Percentiles rank a stretch among this genome's conserved stretches.
Conservation (phyloP, 2,888 invertebrate species). For the Ochropacha duplaris region DNA sequence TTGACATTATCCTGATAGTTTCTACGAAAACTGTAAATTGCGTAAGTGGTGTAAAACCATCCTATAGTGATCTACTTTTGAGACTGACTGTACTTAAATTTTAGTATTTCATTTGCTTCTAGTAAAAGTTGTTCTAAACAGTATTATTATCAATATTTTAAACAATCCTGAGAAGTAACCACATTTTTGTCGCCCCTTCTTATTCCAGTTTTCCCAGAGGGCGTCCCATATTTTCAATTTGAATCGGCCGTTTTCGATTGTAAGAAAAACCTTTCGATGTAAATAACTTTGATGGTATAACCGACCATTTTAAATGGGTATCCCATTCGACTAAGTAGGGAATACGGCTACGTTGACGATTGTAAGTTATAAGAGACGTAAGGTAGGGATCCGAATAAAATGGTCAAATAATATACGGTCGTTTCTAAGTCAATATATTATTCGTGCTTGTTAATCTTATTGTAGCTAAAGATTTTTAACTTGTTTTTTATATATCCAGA, state of each 20-base stretch:
- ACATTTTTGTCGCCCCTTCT: constrained; percentile 36
- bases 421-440: constrained; percentile 71
- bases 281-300: constrained; percentile 55
- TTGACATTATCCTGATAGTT: no score
- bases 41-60: no score
- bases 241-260: constrained; percentile 65
- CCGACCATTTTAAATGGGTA: constrained; percentile 38
- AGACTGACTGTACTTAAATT: no score
- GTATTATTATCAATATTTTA: no score
- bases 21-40: no score
- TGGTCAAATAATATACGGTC: constrained; percentile 45
- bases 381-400: constrained; percentile 19
- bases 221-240: constrained; percentile 73
- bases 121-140: no score
- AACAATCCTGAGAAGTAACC: constrained; percentile 21
- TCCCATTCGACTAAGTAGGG: constrained; percentile 10
- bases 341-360: constrained; percentile 16
- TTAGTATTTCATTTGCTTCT: no score
- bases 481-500: constrained; percentile 37
- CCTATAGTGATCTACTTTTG: no score
- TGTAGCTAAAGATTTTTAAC: constrained; percentile 54
- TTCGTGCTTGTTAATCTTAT: constrained; percentile 73
- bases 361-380: constrained; percentile 13
- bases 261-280: constrained; percentile 64
- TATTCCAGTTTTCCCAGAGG: constrained; percentile 60